Evolutionary conservation across 2,888 invertebrate species (phyloP).

Genomic region (Cataglyphis albicans): DNA sequence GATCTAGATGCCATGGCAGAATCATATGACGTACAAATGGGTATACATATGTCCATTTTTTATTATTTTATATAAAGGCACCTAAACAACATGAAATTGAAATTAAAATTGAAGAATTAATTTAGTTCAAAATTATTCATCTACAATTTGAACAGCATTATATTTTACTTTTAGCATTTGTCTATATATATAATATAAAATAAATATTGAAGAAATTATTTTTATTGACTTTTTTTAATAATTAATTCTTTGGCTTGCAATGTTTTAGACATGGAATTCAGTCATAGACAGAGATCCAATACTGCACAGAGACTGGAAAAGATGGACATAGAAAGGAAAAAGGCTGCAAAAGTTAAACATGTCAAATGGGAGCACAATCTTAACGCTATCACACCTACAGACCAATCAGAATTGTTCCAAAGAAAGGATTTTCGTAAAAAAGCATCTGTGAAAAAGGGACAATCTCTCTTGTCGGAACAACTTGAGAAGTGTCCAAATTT

Average conservation of each 20-base stretch:
- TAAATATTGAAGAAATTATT: neutral
- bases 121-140: neutral
- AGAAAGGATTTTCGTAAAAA: slow-evolving; percentile 86
- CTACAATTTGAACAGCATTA: neutral
- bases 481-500: slow-evolving; percentile 92
- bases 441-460: slow-evolving; percentile 78
- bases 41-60: slow-evolving; percentile 79
- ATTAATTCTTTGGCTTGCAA: neutral
- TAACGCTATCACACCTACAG: slow-evolving; percentile 87
- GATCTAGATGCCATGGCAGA: slow-evolving; percentile 90
- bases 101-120: neutral
- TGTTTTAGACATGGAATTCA: slow-evolving; percentile 86
- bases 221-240: neutral
- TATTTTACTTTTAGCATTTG: neutral
- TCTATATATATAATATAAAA: neutral
- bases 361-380: slow-evolving; percentile 90
- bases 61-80: neutral
- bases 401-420: slow-evolving; percentile 88
- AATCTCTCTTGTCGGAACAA: slow-evolving; percentile 91
- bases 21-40: slow-evolving; percentile 93
- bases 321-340: slow-evolving; percentile 94
- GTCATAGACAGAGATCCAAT: slow-evolving; percentile 92
- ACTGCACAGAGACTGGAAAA: slow-evolving; percentile 96
- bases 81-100: neutral
- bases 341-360: slow-evolving; percentile 92